Evolutionary conservation across 1,140 invertebrate species (phyloP), one percentile per base, ranked within the genome.

Genomic region (Sesamia nonagrioides): DNA sequence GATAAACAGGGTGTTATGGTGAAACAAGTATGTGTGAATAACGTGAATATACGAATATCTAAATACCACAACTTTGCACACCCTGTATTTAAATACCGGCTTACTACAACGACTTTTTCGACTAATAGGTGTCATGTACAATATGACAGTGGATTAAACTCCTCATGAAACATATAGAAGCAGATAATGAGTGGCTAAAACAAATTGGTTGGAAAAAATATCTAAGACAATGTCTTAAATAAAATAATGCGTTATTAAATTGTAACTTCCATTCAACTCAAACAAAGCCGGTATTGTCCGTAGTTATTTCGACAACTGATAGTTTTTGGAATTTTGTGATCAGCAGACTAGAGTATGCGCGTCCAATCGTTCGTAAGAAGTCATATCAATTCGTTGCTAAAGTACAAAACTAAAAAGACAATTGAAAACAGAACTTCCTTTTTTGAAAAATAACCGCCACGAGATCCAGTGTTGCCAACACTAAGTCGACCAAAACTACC

Each of bases 361-460:
- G 68, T 50, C 27, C 52, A 69, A 21, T 35, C 27, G 71, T 73
- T 18, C 71, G 35, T 73, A 73, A 58, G 33, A 52, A 50, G 61
- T 84, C 80, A 84, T 84, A 84, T 84, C 82, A 84, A 71, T 81
- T 85, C 71, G 37, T 90, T 88, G 86, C 78, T 77, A 86, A 85
- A 89, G 88, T 91, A 91, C 89, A 91, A 91, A 89, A 84, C 87
- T 73, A 78, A 78, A 35, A 58, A 15, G 9, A 27, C 2, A 71
- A 3, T 35, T 40, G 7, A 17, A 63, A 63, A 9, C 60, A 40
- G 48, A 52, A 52, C 69, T 58, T 73, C 52, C 17, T 52, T 56
- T 40, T 73, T 52, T 73, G 0, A 17, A 15, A 71, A 50, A 52
- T 71, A 73, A 73, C 69, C 69, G 63, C 68, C 68, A 72, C 77